A percentile compares a stretch with the other conserved stretches of the same genome.
Conservation (phyloP, 2,797 vertebrate genomes). For the Anguilla pacifica region DNA sequence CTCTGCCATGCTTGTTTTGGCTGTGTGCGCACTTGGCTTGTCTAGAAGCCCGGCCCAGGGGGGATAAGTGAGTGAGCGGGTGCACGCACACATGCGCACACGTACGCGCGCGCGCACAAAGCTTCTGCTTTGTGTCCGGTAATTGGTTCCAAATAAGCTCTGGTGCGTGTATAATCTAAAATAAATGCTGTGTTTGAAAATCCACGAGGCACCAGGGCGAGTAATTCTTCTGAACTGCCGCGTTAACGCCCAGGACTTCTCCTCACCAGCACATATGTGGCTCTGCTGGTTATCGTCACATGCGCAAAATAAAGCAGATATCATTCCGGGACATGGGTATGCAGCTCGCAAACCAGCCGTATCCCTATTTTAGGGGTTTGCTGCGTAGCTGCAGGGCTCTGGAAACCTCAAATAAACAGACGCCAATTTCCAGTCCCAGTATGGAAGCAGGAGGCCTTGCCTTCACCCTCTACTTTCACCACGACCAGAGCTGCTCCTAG, state of each 20-base stretch:
- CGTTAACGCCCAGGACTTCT: background rate
- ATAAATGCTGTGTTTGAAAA: background rate
- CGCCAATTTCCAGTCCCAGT: constrained; percentile 70
- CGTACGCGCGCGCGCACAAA: background rate
- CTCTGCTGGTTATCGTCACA: constrained; percentile 21
- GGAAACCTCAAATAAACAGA: constrained; percentile 66
- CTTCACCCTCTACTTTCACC: constrained; percentile 18
- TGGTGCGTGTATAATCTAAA: background rate
- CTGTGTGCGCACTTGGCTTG: background rate
- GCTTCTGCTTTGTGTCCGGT: background rate
- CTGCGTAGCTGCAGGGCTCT: constrained; percentile 54
- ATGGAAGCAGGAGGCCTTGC: constrained; percentile 56
- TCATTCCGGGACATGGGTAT: constrained; percentile 40
- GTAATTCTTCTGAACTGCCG: background rate
- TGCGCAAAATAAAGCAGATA: constrained; percentile 50
- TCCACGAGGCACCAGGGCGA: background rate
- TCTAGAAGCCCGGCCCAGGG: background rate
- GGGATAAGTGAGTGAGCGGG: background rate
- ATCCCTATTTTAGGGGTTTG: constrained; percentile 60
- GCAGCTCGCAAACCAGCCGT: constrained; percentile 45
- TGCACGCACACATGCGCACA: background rate
- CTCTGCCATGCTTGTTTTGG: constrained; percentile 6
- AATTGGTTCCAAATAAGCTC: background rate
- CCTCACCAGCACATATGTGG: constrained; percentile 12
- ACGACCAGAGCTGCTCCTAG: constrained; percentile 29